Percentiles rank a stretch among this genome's conserved stretches.
phyloP scores from a whole-genome alignment of 2,797 vertebrate species.

The Mustela erminea region DNA sequence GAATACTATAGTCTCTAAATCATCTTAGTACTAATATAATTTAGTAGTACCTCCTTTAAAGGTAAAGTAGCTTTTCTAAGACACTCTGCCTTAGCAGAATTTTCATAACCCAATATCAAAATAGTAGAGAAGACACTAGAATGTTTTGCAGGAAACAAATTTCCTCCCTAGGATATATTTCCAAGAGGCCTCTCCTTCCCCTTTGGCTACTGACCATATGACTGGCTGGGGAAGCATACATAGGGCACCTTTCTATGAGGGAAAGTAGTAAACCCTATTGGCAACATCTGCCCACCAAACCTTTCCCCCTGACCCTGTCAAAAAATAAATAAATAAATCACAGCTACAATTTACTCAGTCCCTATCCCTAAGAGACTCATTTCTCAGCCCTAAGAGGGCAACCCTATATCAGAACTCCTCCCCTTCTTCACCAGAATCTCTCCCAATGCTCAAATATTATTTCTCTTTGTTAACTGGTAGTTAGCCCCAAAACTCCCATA shows the following conservation, averaged over 20 bases:
- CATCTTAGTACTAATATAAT: no score
- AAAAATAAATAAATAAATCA: not conserved
- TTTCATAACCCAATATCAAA: not conserved
- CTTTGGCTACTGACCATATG: not conserved
- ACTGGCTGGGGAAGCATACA: not conserved
- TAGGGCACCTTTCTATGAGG: not conserved
- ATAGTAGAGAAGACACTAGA: not conserved
- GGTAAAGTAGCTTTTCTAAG: not conserved
- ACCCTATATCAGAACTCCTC: not conserved
- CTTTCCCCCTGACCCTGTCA: accelerated
- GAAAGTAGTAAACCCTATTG: not conserved
- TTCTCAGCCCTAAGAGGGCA: not conserved
- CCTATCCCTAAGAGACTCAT: no score
- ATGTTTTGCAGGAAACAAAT: not conserved
- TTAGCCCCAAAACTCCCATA: not conserved
- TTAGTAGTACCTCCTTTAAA: no score
- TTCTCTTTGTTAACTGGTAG: no score
- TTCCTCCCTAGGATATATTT: not conserved
- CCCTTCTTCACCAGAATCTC: not conserved
- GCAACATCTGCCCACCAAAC: not conserved
- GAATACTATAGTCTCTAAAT: no score
- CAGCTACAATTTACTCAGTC: not conserved
- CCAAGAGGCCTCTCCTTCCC: not conserved
- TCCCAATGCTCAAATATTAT: not conserved
- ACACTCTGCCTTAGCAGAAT: not conserved